Percentiles rank a stretch among this genome's conserved stretches.
These are phyloP conservation scores for Malthinus flaveolus DNA, from an alignment of 2,888 invertebrate genomes.

Conservation along the genomic window DNA sequence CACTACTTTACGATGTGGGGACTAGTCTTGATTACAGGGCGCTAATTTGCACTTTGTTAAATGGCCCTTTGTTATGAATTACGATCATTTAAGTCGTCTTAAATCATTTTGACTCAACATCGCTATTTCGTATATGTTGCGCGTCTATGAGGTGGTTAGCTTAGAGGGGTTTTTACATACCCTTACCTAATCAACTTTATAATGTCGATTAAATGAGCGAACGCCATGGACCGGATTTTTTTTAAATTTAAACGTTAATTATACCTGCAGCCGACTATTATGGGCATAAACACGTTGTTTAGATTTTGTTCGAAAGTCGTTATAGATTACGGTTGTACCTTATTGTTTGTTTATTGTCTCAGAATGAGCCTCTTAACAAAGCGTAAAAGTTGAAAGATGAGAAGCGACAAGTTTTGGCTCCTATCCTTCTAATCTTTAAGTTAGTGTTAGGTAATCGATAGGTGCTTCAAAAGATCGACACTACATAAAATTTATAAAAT, in stretches of 20 bases:
- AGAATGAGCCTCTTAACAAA: slow-evolving; percentile 38
- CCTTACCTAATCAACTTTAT: slow-evolving; percentile 8
- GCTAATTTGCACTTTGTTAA: slow-evolving; percentile 44
- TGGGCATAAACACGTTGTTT: background rate
- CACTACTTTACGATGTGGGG: slow-evolving; percentile 54
- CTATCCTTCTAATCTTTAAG: slow-evolving; percentile 13
- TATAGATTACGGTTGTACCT: slow-evolving; percentile 18
- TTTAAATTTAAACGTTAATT: slow-evolving; percentile 3
- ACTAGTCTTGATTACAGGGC: slow-evolving; percentile 50
- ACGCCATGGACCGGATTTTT: background rate
- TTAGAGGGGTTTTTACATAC: slow-evolving; percentile 2
- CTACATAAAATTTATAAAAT: slow-evolving; percentile 26
- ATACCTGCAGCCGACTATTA: slow-evolving; percentile 8
- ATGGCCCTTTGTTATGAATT: slow-evolving; percentile 28
- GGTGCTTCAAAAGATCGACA: slow-evolving; percentile 23
- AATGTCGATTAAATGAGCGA: slow-evolving; percentile 8
- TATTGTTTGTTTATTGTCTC: slow-evolving; percentile 38
- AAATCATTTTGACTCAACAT: slow-evolving; percentile 23
- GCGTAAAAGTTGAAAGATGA: slow-evolving; percentile 28
- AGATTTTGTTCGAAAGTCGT: slow-evolving; percentile 21
- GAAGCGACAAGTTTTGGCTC: slow-evolving; percentile 11
- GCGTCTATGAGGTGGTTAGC: background rate
- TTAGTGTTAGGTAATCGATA: slow-evolving; percentile 26
- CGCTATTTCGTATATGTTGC: slow-evolving; percentile 10
- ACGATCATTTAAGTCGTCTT: slow-evolving; percentile 25